Percentiles rank a stretch among this genome's conserved stretches.
Evolutionary conservation across 2,888 invertebrate species (phyloP).

Genomic region (Drosophila lacicola): DNA sequence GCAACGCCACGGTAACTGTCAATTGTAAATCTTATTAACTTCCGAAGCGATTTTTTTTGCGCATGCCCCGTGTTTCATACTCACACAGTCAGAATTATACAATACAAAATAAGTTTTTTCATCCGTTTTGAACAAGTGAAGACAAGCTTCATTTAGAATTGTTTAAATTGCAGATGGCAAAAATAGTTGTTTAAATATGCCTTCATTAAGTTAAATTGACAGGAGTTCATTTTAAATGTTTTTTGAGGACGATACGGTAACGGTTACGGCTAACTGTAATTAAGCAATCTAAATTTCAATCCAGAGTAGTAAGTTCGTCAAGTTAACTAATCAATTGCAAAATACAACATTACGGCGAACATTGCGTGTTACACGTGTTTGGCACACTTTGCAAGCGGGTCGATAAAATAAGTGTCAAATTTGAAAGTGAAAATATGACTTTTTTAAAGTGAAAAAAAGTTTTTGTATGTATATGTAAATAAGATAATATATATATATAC

Average conservation of each 20-base stretch:
- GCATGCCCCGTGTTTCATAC: constrained; percentile 30
- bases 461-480: constrained; percentile 1
- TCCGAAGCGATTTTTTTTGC: constrained; percentile 21
- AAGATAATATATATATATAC: background rate
- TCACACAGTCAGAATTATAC: constrained; percentile 63
- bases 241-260: constrained; percentile 11
- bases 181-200: background rate
- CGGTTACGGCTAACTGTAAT: constrained; percentile 1
- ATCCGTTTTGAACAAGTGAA: constrained; percentile 14
- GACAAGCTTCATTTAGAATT: constrained; percentile 5
- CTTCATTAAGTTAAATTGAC: background rate
- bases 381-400: background rate
- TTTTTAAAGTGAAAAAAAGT: background rate
- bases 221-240: background rate
- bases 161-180: constrained; percentile 2
- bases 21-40: constrained; percentile 5
- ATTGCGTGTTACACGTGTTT: background rate
- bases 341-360: background rate
- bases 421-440: background rate
- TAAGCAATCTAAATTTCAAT: constrained; percentile 2
- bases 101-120: constrained; percentile 68
- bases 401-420: background rate
- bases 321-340: constrained; percentile 1
- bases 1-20: constrained; percentile 24
- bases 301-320: constrained; percentile 10